These are phyloP conservation scores for Ostrea edulis DNA, from an alignment of 1,140 invertebrate species.

Conservation along the genomic window DNA sequence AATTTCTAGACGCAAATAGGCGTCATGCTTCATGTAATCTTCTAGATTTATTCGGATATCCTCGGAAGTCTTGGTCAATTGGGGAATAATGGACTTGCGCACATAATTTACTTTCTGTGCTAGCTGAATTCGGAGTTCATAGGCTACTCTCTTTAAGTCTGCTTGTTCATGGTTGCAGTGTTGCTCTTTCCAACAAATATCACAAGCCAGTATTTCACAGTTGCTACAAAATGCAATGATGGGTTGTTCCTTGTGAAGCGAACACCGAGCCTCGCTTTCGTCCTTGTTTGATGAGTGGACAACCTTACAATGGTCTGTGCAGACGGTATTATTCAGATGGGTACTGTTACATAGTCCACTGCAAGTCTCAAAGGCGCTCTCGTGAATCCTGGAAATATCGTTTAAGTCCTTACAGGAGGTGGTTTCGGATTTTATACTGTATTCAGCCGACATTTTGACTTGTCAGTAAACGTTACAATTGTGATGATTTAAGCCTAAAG, in stretches of 20 bases:
- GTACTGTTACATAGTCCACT: neutral
- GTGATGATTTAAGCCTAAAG: neutral
- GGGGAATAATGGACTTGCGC: neutral
- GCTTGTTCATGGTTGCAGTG: neutral
- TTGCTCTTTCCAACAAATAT: slow-evolving; percentile 13
- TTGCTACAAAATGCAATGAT: neutral
- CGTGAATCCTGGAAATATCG: neutral
- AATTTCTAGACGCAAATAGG: neutral
- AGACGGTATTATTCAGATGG: neutral
- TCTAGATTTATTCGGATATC: slow-evolving; percentile 1
- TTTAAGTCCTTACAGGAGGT: neutral
- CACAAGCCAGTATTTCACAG: slow-evolving; percentile 16
- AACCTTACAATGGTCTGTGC: neutral
- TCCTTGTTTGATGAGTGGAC: neutral
- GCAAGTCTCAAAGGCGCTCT: neutral
- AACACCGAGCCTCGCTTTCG: neutral
- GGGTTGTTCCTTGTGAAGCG: neutral
- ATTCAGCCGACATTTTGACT: neutral
- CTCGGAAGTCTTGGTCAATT: neutral
- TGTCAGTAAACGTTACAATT: neutral
- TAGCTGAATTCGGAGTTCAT: slow-evolving; percentile 24
- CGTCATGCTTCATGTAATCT: slow-evolving; percentile 6
- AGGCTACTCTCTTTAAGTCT: neutral
- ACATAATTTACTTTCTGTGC: neutral
- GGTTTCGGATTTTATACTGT: neutral